Evolutionary conservation across 2,888 invertebrate species (phyloP), one percentile per base, ranked within the genome.

Genomic region (Apamea crenata): DNA sequence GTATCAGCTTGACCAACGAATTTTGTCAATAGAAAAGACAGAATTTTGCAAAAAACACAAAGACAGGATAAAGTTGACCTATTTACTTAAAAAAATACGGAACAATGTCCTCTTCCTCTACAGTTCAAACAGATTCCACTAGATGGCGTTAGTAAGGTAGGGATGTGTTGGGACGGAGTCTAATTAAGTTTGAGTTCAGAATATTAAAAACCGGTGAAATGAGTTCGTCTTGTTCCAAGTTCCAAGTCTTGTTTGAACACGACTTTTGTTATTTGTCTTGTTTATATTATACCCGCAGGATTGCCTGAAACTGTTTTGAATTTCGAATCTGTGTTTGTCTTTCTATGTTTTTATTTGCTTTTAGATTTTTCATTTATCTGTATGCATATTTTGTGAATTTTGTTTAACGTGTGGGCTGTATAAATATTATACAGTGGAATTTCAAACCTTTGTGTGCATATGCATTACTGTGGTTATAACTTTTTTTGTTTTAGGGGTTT

Each of bases 121-220:
- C 47, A 76, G 83, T 87, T 87, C 86, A 29, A 44, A 63, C 18
- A 47, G 25, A 66, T 50, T 78, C 61, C 47, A 61, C 72, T 83
- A 87, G 87, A 87, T 87, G 88, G 78, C 86, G 86, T 67, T 56
- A 32, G 68, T 63, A 69, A 40, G 65, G 21, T 59, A 66, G 68
- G 53, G 29, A 68, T 56, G 32, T 53, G 47, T 50, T 50, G 18
- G 63, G 74, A 63, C 66, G 44, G 8, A 44, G 29, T n/a, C n/a
- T 77, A 86, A 80, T 78, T 80, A 80, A 59, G 53, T 87, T 85
- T 73, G 21, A 44, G 53, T 36, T 21, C 66, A n/a, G 61, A 69
- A 67, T 67, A 66, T 67, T n/a, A 67, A 83, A 82, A 77, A 50
- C n/a, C 36, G 10, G 14, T 61, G 66, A 67, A 83, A 61, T 78